Conservation (phyloP, 2,797 vertebrate species). For the Apogon hyalosoma region DNA sequence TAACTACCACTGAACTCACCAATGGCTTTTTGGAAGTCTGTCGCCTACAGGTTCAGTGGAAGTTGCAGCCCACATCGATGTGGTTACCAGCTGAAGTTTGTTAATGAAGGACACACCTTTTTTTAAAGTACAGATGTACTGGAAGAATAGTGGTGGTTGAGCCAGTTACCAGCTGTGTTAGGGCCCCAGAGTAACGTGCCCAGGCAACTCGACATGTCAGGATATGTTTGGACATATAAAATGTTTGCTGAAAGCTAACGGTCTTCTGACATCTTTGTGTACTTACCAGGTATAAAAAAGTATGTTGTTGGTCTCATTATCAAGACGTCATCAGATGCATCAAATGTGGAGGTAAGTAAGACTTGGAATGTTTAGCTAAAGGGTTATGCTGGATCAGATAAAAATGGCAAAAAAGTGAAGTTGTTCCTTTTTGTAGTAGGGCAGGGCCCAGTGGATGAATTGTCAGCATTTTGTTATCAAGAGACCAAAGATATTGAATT, state of each 20-base stretch:
- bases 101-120: slow-evolving; percentile 34
- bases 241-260: slow-evolving; percentile 28
- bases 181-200: slow-evolving; percentile 43
- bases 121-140: slow-evolving; percentile 13
- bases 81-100: slow-evolving; percentile 33
- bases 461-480: neutral
- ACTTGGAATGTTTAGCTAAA: neutral
- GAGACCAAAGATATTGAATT: slow-evolving; percentile 19
- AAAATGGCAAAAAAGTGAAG: too few species aligned
- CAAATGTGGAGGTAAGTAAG: slow-evolving; percentile 93
- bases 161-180: slow-evolving; percentile 32
- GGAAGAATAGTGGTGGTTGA: slow-evolving; percentile 39
- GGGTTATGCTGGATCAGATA: too few species aligned
- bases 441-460: too few species aligned
- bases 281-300: slow-evolving; percentile 95
- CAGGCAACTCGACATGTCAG: slow-evolving; percentile 46
- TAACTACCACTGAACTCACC: slow-evolving; percentile 57
- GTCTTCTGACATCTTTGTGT: slow-evolving; percentile 54
- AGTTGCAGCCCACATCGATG: slow-evolving; percentile 44
- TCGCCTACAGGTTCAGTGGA: slow-evolving; percentile 49
- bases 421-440: too few species aligned
- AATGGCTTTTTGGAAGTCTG: neutral
- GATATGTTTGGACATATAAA: slow-evolving; percentile 31
- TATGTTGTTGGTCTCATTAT: slow-evolving; percentile 99
- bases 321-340: slow-evolving; percentile 97